Percentiles rank a stretch among this genome's conserved stretches.
Evolutionary conservation across 2,797 vertebrate genomes (phyloP).

Genomic region (Myotis planiceps): DNA sequence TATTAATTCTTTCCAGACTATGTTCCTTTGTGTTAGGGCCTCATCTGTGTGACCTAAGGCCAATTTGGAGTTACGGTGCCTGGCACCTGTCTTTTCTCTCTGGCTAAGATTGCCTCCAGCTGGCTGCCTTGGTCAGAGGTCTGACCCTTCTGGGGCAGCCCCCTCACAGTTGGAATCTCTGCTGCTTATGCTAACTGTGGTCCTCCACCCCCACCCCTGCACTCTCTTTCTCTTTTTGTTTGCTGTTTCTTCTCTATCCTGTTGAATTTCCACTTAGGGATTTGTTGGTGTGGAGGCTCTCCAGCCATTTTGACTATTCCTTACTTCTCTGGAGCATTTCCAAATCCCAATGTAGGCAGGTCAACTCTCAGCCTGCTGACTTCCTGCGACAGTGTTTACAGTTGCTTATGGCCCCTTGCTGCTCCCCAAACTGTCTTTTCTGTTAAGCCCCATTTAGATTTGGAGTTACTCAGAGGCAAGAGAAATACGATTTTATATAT

Average conservation of each 20-base stretch:
- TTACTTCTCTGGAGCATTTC: not conserved
- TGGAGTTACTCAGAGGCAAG: not conserved
- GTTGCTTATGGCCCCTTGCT: not conserved
- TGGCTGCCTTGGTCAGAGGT: not conserved
- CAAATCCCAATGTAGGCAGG: not conserved
- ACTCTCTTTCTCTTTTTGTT: not conserved
- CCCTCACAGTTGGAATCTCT: not conserved
- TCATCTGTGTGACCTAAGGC: not conserved
- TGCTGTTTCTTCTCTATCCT: not conserved
- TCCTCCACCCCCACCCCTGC: not conserved
- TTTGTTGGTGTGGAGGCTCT: not conserved
- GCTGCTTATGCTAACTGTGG: not conserved
- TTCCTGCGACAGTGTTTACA: not conserved
- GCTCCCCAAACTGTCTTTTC: not conserved
- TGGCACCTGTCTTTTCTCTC: not conserved
- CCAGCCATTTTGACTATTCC: rapidly evolving
- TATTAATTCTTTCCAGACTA: not conserved
- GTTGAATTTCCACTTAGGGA: not conserved
- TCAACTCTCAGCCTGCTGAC: not conserved
- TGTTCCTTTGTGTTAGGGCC: not conserved
- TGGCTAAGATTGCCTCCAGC: not conserved
- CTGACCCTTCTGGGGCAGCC: not conserved
- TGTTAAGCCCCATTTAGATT: not conserved
- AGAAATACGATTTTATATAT: not conserved
- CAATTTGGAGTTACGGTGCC: not conserved